A percentile compares a stretch with the other conserved stretches of the same genome.
These are phyloP conservation scores for Holcopasites calliopsidis DNA, from an alignment of 1,140 invertebrate genomes.

Conservation along the genomic window DNA sequence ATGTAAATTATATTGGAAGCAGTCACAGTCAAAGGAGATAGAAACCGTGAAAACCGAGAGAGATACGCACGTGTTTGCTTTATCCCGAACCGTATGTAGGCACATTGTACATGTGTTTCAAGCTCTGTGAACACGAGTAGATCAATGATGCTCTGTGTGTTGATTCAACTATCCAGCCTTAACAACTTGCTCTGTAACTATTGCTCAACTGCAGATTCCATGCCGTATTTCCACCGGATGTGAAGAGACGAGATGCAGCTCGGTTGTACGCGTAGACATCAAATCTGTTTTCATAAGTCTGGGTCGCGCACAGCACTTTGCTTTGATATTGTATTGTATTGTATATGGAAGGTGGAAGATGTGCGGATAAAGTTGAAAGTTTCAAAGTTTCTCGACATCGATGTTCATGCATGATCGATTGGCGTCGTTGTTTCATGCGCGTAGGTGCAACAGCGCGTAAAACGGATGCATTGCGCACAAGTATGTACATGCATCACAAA, in stretches of 20 bases:
- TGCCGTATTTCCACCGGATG: constrained; percentile 16
- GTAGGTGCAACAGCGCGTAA: constrained; percentile 13
- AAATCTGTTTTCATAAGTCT: constrained; percentile 15
- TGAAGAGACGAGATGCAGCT: constrained; percentile 16
- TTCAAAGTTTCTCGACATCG: constrained; percentile 22
- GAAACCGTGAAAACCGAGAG: constrained; percentile 20
- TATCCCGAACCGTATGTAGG: not conserved
- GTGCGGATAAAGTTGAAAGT: not conserved
- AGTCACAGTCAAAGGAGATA: constrained; percentile 14
- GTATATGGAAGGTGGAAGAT: not conserved
- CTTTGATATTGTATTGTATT: too few relatives aligned
- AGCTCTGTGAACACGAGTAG: constrained; percentile 10
- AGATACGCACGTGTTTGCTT: not conserved
- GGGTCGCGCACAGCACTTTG: not conserved
- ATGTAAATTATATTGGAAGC: constrained; percentile 16
- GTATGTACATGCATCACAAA: constrained; percentile 9
- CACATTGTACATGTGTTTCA: constrained; percentile 25
- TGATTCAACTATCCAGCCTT: constrained; percentile 44
- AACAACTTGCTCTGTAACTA: constrained; percentile 42
- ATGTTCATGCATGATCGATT: constrained; percentile 44
- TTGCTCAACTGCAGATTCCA: constrained; percentile 43
- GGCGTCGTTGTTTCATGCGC: not conserved
- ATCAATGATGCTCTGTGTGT: constrained; percentile 39
- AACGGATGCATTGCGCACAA: constrained; percentile 7
- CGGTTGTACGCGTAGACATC: not conserved